phyloP scores from a whole-genome alignment of 2,113 vertebrate genomes.

The Corythornis vintsioides region DNA sequence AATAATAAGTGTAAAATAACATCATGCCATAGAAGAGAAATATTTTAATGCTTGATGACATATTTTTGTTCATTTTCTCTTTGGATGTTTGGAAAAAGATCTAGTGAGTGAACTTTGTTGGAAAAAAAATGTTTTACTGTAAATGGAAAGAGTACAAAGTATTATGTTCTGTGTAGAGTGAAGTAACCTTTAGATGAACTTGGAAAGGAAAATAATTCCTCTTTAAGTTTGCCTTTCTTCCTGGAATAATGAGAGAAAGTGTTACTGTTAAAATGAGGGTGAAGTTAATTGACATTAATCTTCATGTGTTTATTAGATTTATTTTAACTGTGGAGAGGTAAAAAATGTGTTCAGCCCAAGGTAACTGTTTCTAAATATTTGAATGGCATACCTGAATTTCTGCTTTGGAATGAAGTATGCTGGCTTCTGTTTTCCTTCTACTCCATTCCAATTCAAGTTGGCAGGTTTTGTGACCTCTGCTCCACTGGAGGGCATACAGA shows the following conservation, averaged over 20 bases:
- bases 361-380: neutral
- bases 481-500: neutral
- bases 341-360: neutral
- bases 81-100: neutral
- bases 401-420: neutral
- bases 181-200: conserved; percentile 8
- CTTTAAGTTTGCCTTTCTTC: conserved; percentile 30
- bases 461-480: neutral
- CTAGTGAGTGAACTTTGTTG: neutral
- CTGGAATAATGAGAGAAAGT: neutral
- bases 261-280: neutral
- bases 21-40: neutral
- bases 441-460: neutral
- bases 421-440: neutral
- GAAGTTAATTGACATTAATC: neutral
- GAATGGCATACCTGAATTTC: neutral
- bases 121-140: neutral
- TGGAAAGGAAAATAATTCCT: conserved; percentile 9
- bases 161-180: neutral
- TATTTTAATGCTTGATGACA: neutral
- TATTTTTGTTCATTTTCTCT: neutral
- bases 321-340: neutral
- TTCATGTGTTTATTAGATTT: neutral
- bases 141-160: neutral
- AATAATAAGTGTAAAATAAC: neutral